Base-by-base conservation (phyloP, 1,140 invertebrate species). In the Chionoecetes opilio region DNA sequence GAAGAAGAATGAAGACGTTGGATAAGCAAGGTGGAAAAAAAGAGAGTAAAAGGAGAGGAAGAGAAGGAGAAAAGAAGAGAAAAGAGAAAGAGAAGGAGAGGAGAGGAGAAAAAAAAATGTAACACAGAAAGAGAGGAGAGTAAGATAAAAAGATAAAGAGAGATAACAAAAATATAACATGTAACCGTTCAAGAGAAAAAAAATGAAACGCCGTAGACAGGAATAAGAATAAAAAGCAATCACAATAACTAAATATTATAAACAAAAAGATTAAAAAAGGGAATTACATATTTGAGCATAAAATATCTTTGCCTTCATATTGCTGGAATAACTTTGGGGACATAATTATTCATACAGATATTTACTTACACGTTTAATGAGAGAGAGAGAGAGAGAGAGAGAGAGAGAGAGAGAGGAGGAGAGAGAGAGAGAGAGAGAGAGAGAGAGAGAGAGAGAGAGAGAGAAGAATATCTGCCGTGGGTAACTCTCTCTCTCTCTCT, bases 401-500 rank as follows among this genome's bases (percentile, higher is more conserved):
- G 86, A 38, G 86, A 88, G 86, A 88, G 35, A 88, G 86, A 38
- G 86, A 88, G 86, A 88, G 34, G 37, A 34, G 37, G 86, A 88
- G 86, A 88, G 86, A 88, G 86, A 88, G 34, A 88, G 86, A 88
- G 34, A 88, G 86, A 88, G 34, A 88, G 86, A 88, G 86, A 88
- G 86, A 88, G 86, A 88, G 86, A 88, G 86, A 88, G 86, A 88
- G 86, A 88, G 86, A 75, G 63, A 75, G 63, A 75, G 63, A 75
- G 63, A 41, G 5, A 31, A 35, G 32, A 34, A 93, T 32, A 46
- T 41, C n/a, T 46, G 82, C 63, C 82, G 8, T n/a, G 31, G 89
- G 88, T 75, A 53, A 91, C 63, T 26, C 41, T 91, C 89, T 34
- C 89, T 91, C 34, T 31, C 53, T 17, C 89, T 91, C 34, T 31